Percentiles rank a stretch among this genome's conserved stretches.
These are phyloP conservation scores for Pao palembangensis DNA, from an alignment of 2,113 vertebrate species.

Conservation along the genomic window DNA sequence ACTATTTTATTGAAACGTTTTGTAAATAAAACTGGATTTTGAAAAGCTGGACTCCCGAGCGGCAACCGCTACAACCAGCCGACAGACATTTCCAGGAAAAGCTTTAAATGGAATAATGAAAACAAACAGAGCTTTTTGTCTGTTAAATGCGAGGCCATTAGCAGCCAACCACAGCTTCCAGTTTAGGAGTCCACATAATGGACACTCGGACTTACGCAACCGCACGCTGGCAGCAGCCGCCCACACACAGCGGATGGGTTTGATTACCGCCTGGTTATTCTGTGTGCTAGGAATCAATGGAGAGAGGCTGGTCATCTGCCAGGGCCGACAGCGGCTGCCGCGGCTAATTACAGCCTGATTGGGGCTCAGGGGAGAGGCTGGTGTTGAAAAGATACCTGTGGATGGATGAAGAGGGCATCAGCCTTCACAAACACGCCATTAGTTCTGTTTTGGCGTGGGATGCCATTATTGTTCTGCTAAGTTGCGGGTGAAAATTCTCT, in stretches of 20 bases:
- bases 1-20: background rate
- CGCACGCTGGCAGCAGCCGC: slow-evolving; percentile 11
- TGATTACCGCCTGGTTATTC: slow-evolving; percentile 43
- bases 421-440: slow-evolving; percentile 40
- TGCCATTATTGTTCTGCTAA: background rate
- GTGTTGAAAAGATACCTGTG: slow-evolving; percentile 17
- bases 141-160: background rate
- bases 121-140: background rate
- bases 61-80: background rate
- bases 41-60: background rate
- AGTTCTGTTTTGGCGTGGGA: background rate
- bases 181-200: slow-evolving; percentile 4
- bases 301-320: slow-evolving; percentile 36
- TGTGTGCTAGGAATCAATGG: slow-evolving; percentile 53
- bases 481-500: slow-evolving; percentile 8
- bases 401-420: slow-evolving; percentile 18
- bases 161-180: background rate
- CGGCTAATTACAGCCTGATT: slow-evolving; percentile 53
- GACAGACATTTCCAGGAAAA: background rate
- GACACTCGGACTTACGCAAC: background rate
- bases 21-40: slow-evolving; percentile 12
- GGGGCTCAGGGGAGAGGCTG: slow-evolving; percentile 24
- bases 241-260: slow-evolving; percentile 35
- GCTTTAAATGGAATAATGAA: slow-evolving; percentile 1
- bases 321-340: slow-evolving; percentile 20